Base-by-base conservation (phyloP, 2,113 vertebrate species). In the Hemibagrus wyckioides region DNA sequence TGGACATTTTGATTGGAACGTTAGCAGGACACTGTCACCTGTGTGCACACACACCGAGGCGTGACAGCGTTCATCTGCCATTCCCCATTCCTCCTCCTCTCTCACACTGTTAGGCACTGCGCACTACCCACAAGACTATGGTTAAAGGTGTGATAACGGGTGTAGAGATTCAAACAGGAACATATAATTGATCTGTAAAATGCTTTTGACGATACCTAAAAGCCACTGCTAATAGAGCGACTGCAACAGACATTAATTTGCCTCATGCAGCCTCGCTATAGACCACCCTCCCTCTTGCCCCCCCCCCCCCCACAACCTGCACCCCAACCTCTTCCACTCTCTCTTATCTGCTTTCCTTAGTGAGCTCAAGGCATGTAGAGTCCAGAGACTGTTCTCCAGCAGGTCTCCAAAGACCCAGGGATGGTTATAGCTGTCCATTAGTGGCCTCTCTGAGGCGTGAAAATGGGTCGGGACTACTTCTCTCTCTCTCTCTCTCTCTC, bases 371-470 rank as follows among this genome's bases (percentile, higher is more conserved):
- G 85, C 57, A 50, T 83, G 86, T 8, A 65, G 81, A 87, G 86
- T 83, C 82, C 85, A 79, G 85, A 84, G 76, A 87, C 33, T 13
- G 21, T 84, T 89, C 85, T 71, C 71, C 81, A 77, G 65, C 81
- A 80, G 77, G 83, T 89, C 88, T 87, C 88, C 87, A 90, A 65
- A 90, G 89, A 92, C 86, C 87, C 88, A 86, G 87, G 90, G 90
- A 93, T 89, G 88, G 90, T 93, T 94, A 92, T 92, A 94, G 92
- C 80, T 91, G 93, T 92, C 93, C 94, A 93, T 94, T 92, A 93
- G 90, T 84, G 84, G 81, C 88, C 88, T 90, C 89, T 91, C 89
- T 73, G 85, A 93, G 90, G 89, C 85, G 82, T 92, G 85, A 93
- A 95, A 93, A 85, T 95, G 91, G 94, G 94, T 94, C 93, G 93